A percentile compares a stretch with the other conserved stretches of the same genome.
Evolutionary conservation across 2,797 vertebrate species (phyloP).

Genomic region (Nasua narica): DNA sequence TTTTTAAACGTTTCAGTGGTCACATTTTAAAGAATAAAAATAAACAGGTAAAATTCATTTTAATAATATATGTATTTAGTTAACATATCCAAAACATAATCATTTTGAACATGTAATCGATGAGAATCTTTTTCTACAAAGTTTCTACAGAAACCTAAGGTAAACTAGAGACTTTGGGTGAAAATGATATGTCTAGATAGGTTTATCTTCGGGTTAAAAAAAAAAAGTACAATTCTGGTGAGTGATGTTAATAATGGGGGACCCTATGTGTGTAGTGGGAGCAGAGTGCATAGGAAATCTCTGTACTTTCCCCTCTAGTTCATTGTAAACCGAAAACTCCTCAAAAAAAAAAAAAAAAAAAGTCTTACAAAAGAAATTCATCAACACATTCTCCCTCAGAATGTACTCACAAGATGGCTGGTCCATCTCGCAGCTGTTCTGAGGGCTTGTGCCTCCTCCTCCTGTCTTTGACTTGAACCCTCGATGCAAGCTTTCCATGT

Average conservation of each 20-base stretch:
- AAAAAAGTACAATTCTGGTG: not conserved
- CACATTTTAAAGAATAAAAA: not conserved
- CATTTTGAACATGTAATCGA: not conserved
- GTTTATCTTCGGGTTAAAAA: not conserved
- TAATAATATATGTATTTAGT: not conserved
- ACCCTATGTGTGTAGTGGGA: not conserved
- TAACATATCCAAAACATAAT: not conserved
- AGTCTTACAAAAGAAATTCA: not conserved
- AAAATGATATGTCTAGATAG: not conserved
- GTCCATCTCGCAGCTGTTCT: not conserved
- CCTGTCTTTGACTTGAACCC: not conserved
- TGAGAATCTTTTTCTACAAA: no score
- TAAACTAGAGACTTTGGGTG: not conserved
- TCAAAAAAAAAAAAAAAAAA: not conserved
- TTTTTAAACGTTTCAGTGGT: not conserved
- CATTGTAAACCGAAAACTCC: not conserved
- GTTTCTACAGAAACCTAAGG: no score
- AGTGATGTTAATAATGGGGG: not conserved
- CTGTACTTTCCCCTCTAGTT: not conserved
- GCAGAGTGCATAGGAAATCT: not conserved
- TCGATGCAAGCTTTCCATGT: not conserved
- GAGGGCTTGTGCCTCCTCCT: not conserved
- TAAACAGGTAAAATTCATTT: not conserved
- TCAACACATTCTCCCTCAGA: not conserved
- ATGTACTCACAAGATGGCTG: not conserved